Evolutionary conservation across 2,797 vertebrate species (phyloP).

Genomic region (Podargus strigoides): DNA sequence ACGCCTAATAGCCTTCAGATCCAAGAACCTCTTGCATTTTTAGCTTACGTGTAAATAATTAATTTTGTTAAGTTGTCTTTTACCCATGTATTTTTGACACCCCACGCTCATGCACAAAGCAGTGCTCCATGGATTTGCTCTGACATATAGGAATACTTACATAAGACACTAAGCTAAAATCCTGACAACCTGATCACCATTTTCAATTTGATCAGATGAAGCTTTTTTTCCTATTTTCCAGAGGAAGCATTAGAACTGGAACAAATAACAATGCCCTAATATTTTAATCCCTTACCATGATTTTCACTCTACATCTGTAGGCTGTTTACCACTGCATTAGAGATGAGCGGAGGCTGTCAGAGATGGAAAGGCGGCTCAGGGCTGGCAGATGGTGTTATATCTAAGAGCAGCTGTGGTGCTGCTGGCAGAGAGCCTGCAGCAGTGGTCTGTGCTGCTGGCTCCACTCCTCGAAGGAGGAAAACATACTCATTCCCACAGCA

Average conservation of each 20-base stretch:
- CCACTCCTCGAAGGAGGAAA: neutral
- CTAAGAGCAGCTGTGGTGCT: conserved; percentile 13
- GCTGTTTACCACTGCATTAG: neutral
- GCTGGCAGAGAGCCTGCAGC: neutral
- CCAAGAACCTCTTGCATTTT: conserved; percentile 32
- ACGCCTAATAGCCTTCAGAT: conserved; percentile 1
- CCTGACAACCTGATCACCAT: neutral
- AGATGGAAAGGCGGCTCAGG: neutral
- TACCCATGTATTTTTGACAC: neutral
- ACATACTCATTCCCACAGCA: neutral
- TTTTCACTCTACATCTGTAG: neutral
- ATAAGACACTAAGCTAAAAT: conserved; percentile 39
- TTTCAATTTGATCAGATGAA: conserved; percentile 43
- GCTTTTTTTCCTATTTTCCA: neutral
- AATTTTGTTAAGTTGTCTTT: conserved; percentile 3
- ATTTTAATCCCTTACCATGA: conserved; percentile 44
- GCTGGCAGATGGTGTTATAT: conserved; percentile 4
- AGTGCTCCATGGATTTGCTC: neutral
- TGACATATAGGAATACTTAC: neutral
- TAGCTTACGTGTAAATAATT: conserved; percentile 21
- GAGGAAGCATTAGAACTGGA: neutral
- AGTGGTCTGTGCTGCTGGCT: neutral
- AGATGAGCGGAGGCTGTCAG: neutral
- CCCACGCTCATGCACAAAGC: neutral
- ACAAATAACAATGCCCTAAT: conserved; percentile 6